Conservation (phyloP, 2,113 vertebrate species). For the Tenrec ecaudatus region DNA sequence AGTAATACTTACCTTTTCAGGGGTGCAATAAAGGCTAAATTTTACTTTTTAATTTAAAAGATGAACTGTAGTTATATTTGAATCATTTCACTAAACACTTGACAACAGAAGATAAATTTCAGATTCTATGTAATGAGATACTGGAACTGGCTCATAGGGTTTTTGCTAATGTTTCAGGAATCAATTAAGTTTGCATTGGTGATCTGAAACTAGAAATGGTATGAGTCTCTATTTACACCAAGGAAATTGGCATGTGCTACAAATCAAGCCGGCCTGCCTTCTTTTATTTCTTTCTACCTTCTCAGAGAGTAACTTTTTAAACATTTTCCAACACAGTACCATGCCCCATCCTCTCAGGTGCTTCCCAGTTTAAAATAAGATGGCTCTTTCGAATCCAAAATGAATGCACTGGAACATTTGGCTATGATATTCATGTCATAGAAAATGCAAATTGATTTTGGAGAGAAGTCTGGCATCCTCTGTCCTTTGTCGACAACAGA, state of each 20-base stretch:
- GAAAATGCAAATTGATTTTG: conserved; percentile 60
- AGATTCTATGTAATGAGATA: background rate
- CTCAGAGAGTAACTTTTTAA: background rate
- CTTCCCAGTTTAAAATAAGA: conserved; percentile 27
- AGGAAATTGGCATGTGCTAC: conserved; percentile 37
- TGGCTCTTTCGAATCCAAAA: conserved; percentile 20
- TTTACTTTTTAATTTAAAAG: conserved; percentile 32
- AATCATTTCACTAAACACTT: background rate
- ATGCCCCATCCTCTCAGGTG: background rate
- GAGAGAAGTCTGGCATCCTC: conserved; percentile 4
- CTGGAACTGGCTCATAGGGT: background rate
- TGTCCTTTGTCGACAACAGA: conserved; percentile 64
- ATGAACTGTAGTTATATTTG: conserved; percentile 1
- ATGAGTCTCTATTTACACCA: background rate
- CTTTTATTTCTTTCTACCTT: too few relatives aligned
- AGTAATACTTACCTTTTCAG: background rate
- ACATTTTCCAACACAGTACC: background rate
- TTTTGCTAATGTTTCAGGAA: background rate
- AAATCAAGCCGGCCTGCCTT: background rate
- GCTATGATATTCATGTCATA: background rate
- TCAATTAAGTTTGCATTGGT: background rate
- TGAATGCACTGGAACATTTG: conserved; percentile 40
- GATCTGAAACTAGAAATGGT: background rate
- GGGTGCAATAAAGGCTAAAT: background rate
- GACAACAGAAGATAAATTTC: background rate